Base-by-base conservation (phyloP, 2,797 vertebrate species). In the Remorina albescens region DNA sequence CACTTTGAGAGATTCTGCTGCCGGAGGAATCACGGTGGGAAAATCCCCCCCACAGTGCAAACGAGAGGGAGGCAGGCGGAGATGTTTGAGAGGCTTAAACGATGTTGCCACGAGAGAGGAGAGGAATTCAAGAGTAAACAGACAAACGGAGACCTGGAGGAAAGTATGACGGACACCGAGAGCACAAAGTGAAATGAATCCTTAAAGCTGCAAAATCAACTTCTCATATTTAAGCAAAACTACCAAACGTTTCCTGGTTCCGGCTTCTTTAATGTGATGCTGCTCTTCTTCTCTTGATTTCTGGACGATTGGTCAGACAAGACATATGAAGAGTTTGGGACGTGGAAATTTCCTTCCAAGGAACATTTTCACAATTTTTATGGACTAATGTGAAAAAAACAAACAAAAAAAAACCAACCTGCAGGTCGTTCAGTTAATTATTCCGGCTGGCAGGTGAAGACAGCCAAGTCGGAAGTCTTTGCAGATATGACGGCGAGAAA, bases 71-170 rank as follows among this genome's bases (percentile, higher is more conserved):
- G 28, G 23, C 10, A 53, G 32, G 9, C 19, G 8, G 37, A 44
- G 15, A 8, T 50, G 51, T 70, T 34, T 81, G 58, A 61, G 36
- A 16, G 0, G 11, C 11, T 28, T 34, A 39, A 58, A 51, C 34
- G 71, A 76, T 39, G 86, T 89, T 87, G 86, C 87, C 55, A 64
- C 18, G 83, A 81, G 74, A 26, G 42, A 59, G 63, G 64, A 26
- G 32, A 85, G 78, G 87, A 87, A 90, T 90, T 67, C 42, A 16
- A 51, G 76, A 71, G 76, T 32, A 76, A 80, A 86, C 68, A 73
- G 37, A 16, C 42, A 61, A 68, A 74, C 46, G 53, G 59, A 56
- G 61, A 73, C 53, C 37, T 32, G 42, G 37, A 26, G 51, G 16
- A 21, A 37, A 37, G n/a, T 9, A 1, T 15, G 64, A 71, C n/a